A percentile compares a stretch with the other conserved stretches of the same genome.
Conservation (phyloP, 2,797 vertebrate genomes). For the Sternarchorhynchus goeldii region DNA sequence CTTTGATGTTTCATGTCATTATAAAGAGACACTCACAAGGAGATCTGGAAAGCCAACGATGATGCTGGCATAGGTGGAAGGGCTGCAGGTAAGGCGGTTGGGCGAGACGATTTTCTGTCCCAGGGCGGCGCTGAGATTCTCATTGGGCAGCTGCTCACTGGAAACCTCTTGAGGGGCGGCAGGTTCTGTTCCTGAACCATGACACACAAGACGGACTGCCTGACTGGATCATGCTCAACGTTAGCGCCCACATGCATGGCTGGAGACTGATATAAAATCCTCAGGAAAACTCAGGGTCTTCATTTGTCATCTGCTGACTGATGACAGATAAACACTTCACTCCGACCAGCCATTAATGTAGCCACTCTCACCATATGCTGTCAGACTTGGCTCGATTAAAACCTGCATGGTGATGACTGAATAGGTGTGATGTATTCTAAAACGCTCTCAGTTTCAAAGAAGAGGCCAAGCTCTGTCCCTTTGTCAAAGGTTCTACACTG, state of each 20-base stretch:
- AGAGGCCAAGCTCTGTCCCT: conserved; percentile 21
- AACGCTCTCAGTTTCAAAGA: conserved; percentile 19
- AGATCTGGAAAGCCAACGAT: conserved; percentile 95
- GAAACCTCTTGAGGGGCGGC: conserved; percentile 81
- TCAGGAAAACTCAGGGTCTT: conserved; percentile 20
- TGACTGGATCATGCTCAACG: conserved; percentile 9
- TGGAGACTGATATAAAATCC: conserved; percentile 11
- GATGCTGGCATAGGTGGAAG: conserved; percentile 79
- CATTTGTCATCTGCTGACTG: conserved; percentile 17
- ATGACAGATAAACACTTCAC: conserved; percentile 26
- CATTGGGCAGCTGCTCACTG: conserved; percentile 85
- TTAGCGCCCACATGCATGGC: conserved; percentile 3
- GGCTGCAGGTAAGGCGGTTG: conserved; percentile 86
- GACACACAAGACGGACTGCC: conserved; percentile 24
- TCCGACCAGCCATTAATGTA: conserved; percentile 42
- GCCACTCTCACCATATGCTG: conserved; percentile 33
- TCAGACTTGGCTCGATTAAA: conserved; percentile 35
- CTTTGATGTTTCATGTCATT: neutral
- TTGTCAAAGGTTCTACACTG: neutral
- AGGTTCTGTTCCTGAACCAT: conserved; percentile 69
- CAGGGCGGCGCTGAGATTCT: conserved; percentile 89
- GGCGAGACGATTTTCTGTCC: conserved; percentile 92
- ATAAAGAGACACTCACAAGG: conserved; percentile 78
- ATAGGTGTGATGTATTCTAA: conserved; percentile 13
- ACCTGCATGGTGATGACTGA: conserved; percentile 14